Evolutionary conservation across 2,888 invertebrate genomes (phyloP), one percentile per base, ranked within the genome.

Genomic region (Sinotaia quadrata): DNA sequence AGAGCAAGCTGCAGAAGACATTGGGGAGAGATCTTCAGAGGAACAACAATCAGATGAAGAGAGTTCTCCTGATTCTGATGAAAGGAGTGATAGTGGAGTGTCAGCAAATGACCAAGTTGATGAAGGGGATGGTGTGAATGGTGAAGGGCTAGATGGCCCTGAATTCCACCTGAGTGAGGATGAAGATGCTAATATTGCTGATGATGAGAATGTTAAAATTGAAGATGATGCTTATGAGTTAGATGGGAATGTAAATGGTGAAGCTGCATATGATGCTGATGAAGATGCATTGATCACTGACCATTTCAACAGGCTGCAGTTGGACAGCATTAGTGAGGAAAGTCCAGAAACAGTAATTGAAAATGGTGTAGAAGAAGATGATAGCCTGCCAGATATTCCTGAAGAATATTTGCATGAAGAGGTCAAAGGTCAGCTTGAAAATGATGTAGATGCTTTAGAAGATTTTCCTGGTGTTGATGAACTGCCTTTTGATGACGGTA

Each of bases 1-100:
- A 58, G 67, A 61, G 49, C 62, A 73, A 8, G n/a, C 27, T 37
- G 68, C 49, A 36, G 56, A 47, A 18, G 60, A 68, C 18, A 34
- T 60, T 33, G 36, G 59, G 49, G 33, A n/a, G 44, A 63, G 24
- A n/a, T n/a, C n/a, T n/a, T n/a, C n/a, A n/a, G 29, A 54, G 21
- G 21, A 49, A 21, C 51, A 51, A 31, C 47, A 41, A 34, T 37
- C 41, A 44, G 44, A 21, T 66, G 49, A 56, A 21, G 44, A 59
- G 37, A n/a, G 41, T 18, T 36, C 33, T 18, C 31, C 58, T 27
- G 36, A 56, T 31, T 12, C 21, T 33, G 33, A 56, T 33, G 56
- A 18, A 21, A 18, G 33, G 15, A 12, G 33, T n/a, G 56, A 56
- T 15, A n/a, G 21, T 49, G 12, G 2, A 15, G 24, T 24, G 24